Evolutionary conservation across 2,888 invertebrate genomes (phyloP), one percentile per base, ranked within the genome.

Genomic region (Crepidodera aurea): DNA sequence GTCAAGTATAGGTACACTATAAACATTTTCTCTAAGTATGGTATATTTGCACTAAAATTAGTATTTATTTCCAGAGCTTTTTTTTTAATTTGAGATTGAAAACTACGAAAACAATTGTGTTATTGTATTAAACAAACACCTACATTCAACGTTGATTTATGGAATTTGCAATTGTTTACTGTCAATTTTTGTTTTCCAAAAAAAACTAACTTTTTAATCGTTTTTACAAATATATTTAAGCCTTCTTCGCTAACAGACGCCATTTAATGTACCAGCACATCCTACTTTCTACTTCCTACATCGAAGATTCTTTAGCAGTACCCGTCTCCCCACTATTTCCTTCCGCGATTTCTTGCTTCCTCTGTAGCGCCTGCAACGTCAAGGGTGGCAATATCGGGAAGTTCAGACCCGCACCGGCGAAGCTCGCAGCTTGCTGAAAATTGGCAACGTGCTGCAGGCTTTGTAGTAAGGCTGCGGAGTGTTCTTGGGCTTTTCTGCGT

Each of bases 401-500:
- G 60, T 83, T 83, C 32, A 83, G 77, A 39, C 83, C 81, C 37
- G 82, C 79, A 29, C 75, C 72, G 13, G 79, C 77, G 72, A 79
- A 61, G 67, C 86, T 78, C 2, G 87, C 86, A 12, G 87, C 86
- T 10, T 88, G 84, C 18, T 88, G 87, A 75, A 84, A 82, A 83
- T 85, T 85, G 80, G 87, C 83, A 81, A 83, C 80, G 75, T 84
- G 87, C 71, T 91, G 91, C 48, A 92, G 81, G 32, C 89, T 88
- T 77, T 92, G 91, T 53, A 92, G 81, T 18, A 94, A 82, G 0
- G 96, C 95, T 0, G 96, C 96, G 0, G 95, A 93, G 80, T 97
- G 96, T 78, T 97, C 96, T 80, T 96, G 94, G 0, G 96, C 96
- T 79, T 96, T 95, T 55, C 96, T 87, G 5, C 96, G 85, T 40